phyloP scores from a whole-genome alignment of 1,140 invertebrate species.

The Uloborus diversus region DNA sequence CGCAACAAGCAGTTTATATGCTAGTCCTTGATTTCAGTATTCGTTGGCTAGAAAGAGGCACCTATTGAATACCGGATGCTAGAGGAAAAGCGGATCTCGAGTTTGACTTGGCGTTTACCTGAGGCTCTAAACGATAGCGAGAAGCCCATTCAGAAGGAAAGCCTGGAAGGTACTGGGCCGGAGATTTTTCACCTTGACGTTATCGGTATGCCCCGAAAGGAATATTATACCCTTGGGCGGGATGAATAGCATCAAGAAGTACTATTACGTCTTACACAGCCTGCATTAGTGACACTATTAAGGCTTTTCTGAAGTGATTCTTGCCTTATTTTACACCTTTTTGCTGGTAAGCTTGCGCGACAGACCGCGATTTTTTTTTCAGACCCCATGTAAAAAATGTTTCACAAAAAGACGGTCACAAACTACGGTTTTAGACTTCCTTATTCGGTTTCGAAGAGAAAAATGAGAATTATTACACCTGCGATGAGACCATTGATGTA shows the following conservation, averaged over 20 bases:
- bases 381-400: neutral
- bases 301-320: constrained; percentile 1
- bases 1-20: constrained; percentile 12
- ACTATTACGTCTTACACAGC: constrained; percentile 9
- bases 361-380: too few relatives aligned
- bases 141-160: constrained; percentile 7
- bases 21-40: neutral
- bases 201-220: constrained; percentile 22
- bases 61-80: constrained; percentile 20
- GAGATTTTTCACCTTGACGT: constrained; percentile 49
- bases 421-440: too few relatives aligned
- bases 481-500: too few relatives aligned
- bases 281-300: constrained; percentile 21
- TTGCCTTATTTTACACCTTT: neutral
- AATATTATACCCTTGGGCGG: constrained; percentile 18
- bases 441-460: too few relatives aligned
- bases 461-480: too few relatives aligned
- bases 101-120: neutral
- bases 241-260: constrained; percentile 4
- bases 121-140: neutral
- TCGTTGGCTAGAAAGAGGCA: neutral
- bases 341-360: neutral
- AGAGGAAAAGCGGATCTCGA: constrained; percentile 25
- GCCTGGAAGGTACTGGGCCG: neutral
- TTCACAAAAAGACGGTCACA: too few relatives aligned